These are phyloP conservation scores for Potamarius usumacintae DNA, from an alignment of 2,113 vertebrate genomes.

Conservation along the genomic window DNA sequence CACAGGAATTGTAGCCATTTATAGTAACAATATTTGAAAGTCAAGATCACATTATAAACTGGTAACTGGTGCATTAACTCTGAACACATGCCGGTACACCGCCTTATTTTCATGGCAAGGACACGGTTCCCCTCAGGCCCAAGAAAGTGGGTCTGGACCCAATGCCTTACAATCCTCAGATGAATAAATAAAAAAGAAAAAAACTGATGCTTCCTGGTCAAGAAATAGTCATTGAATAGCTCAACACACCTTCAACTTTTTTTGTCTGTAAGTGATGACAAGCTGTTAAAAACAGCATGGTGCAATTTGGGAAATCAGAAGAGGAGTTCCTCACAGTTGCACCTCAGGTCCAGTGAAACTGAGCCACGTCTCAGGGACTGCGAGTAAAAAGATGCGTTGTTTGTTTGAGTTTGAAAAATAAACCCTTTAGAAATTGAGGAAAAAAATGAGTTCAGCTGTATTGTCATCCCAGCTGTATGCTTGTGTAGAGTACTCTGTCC, in stretches of 20 bases:
- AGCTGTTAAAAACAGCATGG: neutral
- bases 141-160: neutral
- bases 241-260: neutral
- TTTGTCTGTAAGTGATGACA: constrained; percentile 27
- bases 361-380: constrained; percentile 6
- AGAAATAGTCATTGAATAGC: neutral
- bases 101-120: neutral
- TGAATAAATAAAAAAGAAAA: constrained; percentile 12
- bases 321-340: constrained; percentile 6
- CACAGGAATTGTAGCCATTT: neutral
- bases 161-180: neutral
- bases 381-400: neutral
- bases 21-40: no score
- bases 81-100: neutral
- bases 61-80: neutral
- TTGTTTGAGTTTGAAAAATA: neutral
- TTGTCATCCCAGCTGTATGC: neutral
- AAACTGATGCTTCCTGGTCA: neutral
- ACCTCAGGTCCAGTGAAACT: constrained; percentile 15
- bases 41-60: neutral
- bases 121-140: neutral
- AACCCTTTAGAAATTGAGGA: neutral
- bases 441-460: neutral
- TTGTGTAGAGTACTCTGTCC: neutral
- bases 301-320: constrained; percentile 4